These are phyloP conservation scores for Julus scandinavius DNA, from an alignment of 2,888 invertebrate species.

Conservation along the genomic window DNA sequence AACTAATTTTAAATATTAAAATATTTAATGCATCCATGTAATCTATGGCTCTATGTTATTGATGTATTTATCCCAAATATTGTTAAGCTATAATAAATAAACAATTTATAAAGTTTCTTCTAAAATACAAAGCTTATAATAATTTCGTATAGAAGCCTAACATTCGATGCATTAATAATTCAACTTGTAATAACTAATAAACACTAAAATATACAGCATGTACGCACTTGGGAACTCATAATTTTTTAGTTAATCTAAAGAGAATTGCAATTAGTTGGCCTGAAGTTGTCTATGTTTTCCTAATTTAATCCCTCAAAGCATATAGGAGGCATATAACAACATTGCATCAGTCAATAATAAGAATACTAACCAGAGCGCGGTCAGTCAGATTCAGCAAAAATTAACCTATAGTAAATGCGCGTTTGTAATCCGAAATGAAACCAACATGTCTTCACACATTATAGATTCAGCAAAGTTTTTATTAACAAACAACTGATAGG, in stretches of 20 bases:
- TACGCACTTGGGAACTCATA: no score
- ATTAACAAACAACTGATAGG: slow-evolving; percentile 33
- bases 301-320: neutral
- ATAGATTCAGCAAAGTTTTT: slow-evolving; percentile 27
- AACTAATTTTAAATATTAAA: no score
- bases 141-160: no score
- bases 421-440: neutral
- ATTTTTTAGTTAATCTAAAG: neutral
- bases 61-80: no score
- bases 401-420: neutral
- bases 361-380: neutral
- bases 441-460: neutral
- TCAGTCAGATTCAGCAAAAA: neutral
- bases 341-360: neutral
- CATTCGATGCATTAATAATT: neutral
- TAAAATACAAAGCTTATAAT: no score
- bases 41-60: no score
- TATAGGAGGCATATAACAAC: neutral
- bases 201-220: neutral
- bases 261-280: slow-evolving; percentile 8
- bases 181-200: neutral
- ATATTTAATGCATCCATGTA: no score
- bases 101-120: no score
- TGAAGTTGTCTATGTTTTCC: neutral
- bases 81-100: no score